Evolutionary conservation across 2,888 invertebrate species (phyloP).

Genomic region (Himalopsyche kuldschensis): DNA sequence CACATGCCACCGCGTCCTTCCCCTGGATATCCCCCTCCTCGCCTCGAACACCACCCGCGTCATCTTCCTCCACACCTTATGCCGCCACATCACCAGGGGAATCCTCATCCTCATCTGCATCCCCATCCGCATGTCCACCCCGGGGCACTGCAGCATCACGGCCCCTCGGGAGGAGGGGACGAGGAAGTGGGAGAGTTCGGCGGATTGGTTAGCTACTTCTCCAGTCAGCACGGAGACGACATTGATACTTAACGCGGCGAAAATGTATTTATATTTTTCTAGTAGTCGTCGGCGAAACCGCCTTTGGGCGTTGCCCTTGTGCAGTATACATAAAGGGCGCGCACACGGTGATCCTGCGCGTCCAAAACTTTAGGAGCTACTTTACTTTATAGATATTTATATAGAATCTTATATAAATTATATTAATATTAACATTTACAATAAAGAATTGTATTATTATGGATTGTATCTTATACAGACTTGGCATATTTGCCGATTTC

Average conservation of each 20-base stretch:
- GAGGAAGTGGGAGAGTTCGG: slow-evolving; percentile 79
- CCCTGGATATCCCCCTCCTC: neutral
- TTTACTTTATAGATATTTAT: slow-evolving; percentile 26
- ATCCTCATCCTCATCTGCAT: slow-evolving; percentile 31
- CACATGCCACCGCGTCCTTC: neutral
- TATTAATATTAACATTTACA: slow-evolving; percentile 33
- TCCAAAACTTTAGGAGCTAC: slow-evolving; percentile 20
- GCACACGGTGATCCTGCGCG: slow-evolving; percentile 5
- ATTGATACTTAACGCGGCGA: slow-evolving; percentile 68
- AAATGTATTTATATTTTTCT: slow-evolving; percentile 31
- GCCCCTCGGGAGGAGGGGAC: slow-evolving; percentile 40
- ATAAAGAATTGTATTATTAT: slow-evolving; percentile 27
- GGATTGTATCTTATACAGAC: slow-evolving; percentile 24
- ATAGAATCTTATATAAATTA: slow-evolving; percentile 30
- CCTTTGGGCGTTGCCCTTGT: neutral
- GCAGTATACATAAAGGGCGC: slow-evolving; percentile 9
- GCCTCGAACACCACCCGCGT: slow-evolving; percentile 42
- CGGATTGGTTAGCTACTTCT: slow-evolving; percentile 89
- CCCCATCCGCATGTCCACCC: slow-evolving; percentile 27
- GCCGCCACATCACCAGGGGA: slow-evolving; percentile 35
- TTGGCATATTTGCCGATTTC: slow-evolving; percentile 21
- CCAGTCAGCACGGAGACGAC: slow-evolving; percentile 86
- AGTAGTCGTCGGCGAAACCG: slow-evolving; percentile 12
- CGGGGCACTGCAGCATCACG: slow-evolving; percentile 38
- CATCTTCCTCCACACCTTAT: slow-evolving; percentile 40